Evolutionary conservation across 1,140 invertebrate species (phyloP).

Genomic region (silkworm (Bombyx mori)): ASM3026992v2 NC_085116.1:9218501-9219000

Average conservation of each 20-base stretch:
- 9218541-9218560: slow-evolving; percentile 77
- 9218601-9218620: slow-evolving; percentile 86
- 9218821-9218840: slow-evolving; percentile 7
- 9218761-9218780: slow-evolving; percentile 73
- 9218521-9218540: slow-evolving; percentile 79
- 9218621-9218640: slow-evolving; percentile 86
- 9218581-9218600: slow-evolving; percentile 83
- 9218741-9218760: slow-evolving; percentile 83
- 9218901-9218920: slow-evolving; percentile 11
- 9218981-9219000: too few relatives aligned
- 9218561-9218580: slow-evolving; percentile 76
- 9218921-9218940: background rate
- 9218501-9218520: background rate
- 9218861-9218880: background rate
- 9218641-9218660: slow-evolving; percentile 80
- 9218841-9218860: slow-evolving; percentile 1
- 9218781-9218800: slow-evolving; percentile 53
- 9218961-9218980: too few relatives aligned
- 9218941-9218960: background rate
- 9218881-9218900: background rate
- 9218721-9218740: slow-evolving; percentile 81
- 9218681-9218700: slow-evolving; percentile 93
- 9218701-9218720: slow-evolving; percentile 81
- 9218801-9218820: slow-evolving; percentile 54
- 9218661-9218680: slow-evolving; percentile 81